A percentile compares a stretch with the other conserved stretches of the same genome.
Conservation (phyloP, 2,888 invertebrate species). For the Dermolepida albohirtum region DNA sequence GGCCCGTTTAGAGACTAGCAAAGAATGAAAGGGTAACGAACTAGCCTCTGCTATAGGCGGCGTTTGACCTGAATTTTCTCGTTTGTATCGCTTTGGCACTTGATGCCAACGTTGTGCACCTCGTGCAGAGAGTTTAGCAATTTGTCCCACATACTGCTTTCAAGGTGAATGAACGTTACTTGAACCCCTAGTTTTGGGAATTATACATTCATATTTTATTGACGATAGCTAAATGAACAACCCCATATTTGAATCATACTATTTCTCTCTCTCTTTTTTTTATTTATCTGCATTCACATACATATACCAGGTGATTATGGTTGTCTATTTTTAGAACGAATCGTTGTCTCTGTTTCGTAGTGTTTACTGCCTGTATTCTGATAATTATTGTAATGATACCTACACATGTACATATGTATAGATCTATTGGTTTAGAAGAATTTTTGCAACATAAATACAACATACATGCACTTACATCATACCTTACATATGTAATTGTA, state of each 20-base stretch:
- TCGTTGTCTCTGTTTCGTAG: conserved; percentile 7
- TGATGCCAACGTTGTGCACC: conserved; percentile 3
- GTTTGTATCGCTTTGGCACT: conserved; percentile 18
- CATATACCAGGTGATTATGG: conserved; percentile 21
- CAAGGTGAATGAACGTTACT: conserved; percentile 47
- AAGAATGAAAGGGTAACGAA: conserved; percentile 47
- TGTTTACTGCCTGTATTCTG: background rate
- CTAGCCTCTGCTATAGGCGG: conserved; percentile 45
- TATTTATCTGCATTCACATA: conserved; percentile 1
- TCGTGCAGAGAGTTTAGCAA: conserved; percentile 30
- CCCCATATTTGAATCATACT: conserved; percentile 27
- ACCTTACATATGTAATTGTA: too few species aligned
- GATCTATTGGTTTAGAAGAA: background rate
- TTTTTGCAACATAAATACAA: too few species aligned
- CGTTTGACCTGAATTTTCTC: conserved; percentile 48
- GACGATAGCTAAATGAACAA: conserved; percentile 7
- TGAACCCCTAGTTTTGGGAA: conserved; percentile 34
- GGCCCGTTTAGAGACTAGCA: conserved; percentile 42
- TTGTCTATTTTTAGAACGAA: conserved; percentile 27
- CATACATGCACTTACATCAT: too few species aligned
- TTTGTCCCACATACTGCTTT: conserved; percentile 48
- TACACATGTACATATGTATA: background rate
- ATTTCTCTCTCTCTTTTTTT: conserved; percentile 15
- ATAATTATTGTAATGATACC: background rate
- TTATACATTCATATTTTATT: background rate